Evolutionary conservation across 2,888 invertebrate species (phyloP), one percentile per base, ranked within the genome.

Genomic region (Oasisia sp.): DNA sequence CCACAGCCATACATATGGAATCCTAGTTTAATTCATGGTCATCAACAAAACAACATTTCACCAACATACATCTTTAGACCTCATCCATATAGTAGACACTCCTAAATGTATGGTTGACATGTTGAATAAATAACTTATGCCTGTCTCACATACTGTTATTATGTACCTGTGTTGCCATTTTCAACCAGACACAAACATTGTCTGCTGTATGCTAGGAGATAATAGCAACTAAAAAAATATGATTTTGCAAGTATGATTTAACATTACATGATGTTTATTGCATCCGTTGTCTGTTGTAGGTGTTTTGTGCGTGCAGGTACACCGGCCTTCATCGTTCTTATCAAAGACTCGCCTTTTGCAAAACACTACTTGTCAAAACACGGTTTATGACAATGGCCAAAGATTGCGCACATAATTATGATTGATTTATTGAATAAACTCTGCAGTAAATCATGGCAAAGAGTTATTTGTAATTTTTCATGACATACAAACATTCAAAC

Each of bases 271-370:
- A 32, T 91, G 4, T 89, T 45, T 45, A 32, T 92, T 50, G 14
- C 27, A 7, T 74, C 19, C 27, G 91, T 44, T 90, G 32, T 44
- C 45, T 91, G 56, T 8, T 89, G 32, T 90, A 93, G 93, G 91
- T 93, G 45, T 38, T 19, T 92, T 3, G 93, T 93, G 32, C 56
- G 92, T 19, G 93, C 90, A 5, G 93, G 93, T 11, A 93, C 93
- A 27, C 93, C 93, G 8, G 58, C 58, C 44, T 93, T 93, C 89
- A 92, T 93, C 56, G 14, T 93, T 1, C n/a, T 93, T 11, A 91
- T 92, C 12, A 91, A 58, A n/a, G 91, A 92, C 38, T 92, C 92
- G 0, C n/a, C 56, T 11, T 93, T 93, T 91, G 89, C 91, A 1
- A 91, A 91, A 92, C 89, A 89, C 50, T 93, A 92, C 91, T 92